Evolutionary conservation across 2,797 vertebrate genomes (phyloP).

Genomic region (Acanthurus leucopareius): DNA sequence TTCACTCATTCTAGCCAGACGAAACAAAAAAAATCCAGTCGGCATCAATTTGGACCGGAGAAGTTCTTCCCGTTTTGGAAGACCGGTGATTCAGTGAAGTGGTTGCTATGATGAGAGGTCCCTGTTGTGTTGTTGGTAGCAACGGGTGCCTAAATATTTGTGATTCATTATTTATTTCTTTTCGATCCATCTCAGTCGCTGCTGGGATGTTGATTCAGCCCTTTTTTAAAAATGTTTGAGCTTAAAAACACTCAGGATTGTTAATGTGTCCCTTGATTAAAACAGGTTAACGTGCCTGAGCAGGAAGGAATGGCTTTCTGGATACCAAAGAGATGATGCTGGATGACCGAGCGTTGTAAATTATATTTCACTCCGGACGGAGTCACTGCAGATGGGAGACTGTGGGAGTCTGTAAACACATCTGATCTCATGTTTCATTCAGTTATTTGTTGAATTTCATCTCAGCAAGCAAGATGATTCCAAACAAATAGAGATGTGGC

Average conservation of each 20-base stretch:
- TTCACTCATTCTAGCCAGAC: conserved; percentile 31
- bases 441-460: neutral
- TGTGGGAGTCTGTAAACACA: neutral
- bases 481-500: neutral
- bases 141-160: conserved; percentile 71
- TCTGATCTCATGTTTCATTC: neutral
- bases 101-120: conserved; percentile 49
- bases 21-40: conserved; percentile 12
- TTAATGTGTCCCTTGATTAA: neutral
- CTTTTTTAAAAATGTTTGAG: conserved; percentile 12
- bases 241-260: conserved; percentile 2
- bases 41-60: conserved; percentile 21
- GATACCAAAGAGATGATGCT: neutral
- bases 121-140: conserved; percentile 65
- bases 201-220: neutral
- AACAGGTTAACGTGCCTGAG: neutral
- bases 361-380: neutral
- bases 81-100: conserved; percentile 48
- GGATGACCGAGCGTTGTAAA: neutral
- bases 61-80: conserved; percentile 37
- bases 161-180: conserved; percentile 49
- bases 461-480: neutral
- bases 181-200: conserved; percentile 15
- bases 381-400: neutral
- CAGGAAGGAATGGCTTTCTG: neutral